Conservation (phyloP, 1,140 invertebrate species). For the Diabrotica virgifera region DNA sequence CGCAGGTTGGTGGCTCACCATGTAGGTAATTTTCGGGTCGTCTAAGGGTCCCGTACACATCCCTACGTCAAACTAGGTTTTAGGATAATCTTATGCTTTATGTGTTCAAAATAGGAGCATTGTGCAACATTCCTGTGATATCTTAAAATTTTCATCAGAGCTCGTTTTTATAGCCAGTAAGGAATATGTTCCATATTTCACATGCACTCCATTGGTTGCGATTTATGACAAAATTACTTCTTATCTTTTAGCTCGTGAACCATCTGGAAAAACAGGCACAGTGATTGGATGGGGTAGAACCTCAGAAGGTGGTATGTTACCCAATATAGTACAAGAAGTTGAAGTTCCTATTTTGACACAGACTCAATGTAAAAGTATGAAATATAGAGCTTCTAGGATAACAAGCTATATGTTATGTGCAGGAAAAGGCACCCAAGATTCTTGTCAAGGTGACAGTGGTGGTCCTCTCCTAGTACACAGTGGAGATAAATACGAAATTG, state of each 20-base stretch:
- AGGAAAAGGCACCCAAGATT: conserved; percentile 74
- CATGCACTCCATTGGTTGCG: too few relatives aligned
- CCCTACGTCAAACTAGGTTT: too few relatives aligned
- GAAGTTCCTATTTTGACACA: conserved; percentile 79
- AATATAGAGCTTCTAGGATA: conserved; percentile 75
- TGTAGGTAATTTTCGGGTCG: too few relatives aligned
- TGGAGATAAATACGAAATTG: conserved; percentile 70
- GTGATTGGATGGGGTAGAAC: conserved; percentile 84
- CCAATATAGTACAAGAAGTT: conserved; percentile 76
- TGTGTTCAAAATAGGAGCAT: too few relatives aligned
- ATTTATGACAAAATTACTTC: not conserved
- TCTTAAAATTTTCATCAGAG: too few relatives aligned
- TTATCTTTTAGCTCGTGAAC: conserved; percentile 51
- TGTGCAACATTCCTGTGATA: too few relatives aligned
- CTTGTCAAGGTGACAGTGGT: conserved; percentile 83
- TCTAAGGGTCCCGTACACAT: too few relatives aligned
- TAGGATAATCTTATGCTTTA: too few relatives aligned
- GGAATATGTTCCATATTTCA: too few relatives aligned
- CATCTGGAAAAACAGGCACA: conserved; percentile 68
- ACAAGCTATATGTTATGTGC: conserved; percentile 79
- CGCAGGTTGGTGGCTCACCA: too few relatives aligned
- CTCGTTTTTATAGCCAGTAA: too few relatives aligned
- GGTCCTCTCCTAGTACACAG: conserved; percentile 72
- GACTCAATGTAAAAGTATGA: conserved; percentile 73
- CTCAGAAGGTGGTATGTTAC: conserved; percentile 74